These are phyloP conservation scores for Solea senegalensis DNA, from an alignment of 2,113 vertebrate genomes.

Conservation along the genomic window DNA sequence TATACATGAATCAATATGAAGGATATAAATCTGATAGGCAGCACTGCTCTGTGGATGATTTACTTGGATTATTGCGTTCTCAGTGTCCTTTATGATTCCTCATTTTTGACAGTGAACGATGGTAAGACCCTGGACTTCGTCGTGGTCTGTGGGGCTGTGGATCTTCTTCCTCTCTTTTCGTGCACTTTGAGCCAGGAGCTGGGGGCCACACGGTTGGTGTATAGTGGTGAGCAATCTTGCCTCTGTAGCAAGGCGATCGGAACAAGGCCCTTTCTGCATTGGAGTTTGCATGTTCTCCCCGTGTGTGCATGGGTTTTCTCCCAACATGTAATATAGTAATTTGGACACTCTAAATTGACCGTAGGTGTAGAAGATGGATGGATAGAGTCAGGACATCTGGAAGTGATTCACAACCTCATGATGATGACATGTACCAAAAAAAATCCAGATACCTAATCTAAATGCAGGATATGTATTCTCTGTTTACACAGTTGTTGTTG, in stretches of 20 bases:
- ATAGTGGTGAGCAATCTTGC: too few species aligned
- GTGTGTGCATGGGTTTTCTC: too few species aligned
- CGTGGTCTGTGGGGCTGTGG: neutral
- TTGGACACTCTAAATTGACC: too few species aligned
- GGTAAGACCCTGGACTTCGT: slow-evolving; percentile 15
- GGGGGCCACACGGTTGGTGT: too few species aligned
- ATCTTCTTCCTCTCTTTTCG: neutral
- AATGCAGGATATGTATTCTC: slow-evolving; percentile 3
- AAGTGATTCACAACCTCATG: neutral
- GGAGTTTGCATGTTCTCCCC: too few species aligned
- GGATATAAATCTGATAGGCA: slow-evolving; percentile 24
- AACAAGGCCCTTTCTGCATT: too few species aligned
- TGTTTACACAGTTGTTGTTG: neutral
- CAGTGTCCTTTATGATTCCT: neutral
- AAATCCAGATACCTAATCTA: neutral
- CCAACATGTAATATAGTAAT: too few species aligned
- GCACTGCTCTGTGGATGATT: slow-evolving; percentile 23
- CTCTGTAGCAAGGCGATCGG: too few species aligned
- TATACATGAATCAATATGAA: slow-evolving; percentile 28
- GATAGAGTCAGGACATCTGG: too few species aligned
- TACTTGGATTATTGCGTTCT: slow-evolving; percentile 25
- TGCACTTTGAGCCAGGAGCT: too few species aligned
- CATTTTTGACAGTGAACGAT: neutral
- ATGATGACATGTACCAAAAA: neutral
- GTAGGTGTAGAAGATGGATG: too few species aligned